Percentiles rank a stretch among this genome's conserved stretches.
phyloP scores from a whole-genome alignment of 1,140 invertebrate genomes.

The Akabosia matsudoensis region DNA sequence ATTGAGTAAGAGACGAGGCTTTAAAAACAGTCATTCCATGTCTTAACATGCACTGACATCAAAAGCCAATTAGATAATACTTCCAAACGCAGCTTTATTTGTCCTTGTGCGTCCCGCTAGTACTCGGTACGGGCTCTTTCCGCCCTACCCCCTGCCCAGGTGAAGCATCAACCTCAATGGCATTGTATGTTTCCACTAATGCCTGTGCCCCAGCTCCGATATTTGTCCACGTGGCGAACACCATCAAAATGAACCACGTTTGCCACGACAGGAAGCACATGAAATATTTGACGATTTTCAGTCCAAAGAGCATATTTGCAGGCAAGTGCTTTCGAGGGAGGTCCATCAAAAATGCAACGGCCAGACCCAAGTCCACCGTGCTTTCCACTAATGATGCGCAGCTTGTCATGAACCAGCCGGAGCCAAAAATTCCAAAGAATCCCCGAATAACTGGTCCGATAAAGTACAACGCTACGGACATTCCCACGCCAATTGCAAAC shows the following conservation, averaged over 20 bases:
- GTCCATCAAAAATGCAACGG: conserved; percentile 32
- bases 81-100: not conserved
- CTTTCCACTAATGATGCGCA: conserved; percentile 3
- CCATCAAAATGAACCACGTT: conserved; percentile 43
- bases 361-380: conserved; percentile 10
- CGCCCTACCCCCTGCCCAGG: not conserved
- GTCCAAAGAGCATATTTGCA: conserved; percentile 38
- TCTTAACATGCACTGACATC: no score
- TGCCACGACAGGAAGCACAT: conserved; percentile 37
- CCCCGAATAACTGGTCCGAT: conserved; percentile 22
- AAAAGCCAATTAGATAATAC: no score
- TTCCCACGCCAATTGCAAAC: conserved; percentile 30
- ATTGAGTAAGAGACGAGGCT: no score
- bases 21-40: no score
- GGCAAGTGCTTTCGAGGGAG: conserved; percentile 35
- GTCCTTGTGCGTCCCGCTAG: not conserved
- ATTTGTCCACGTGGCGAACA: conserved; percentile 36
- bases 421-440: conserved; percentile 35
- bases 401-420: conserved; percentile 28
- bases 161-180: not conserved
- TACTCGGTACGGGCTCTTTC: not conserved
- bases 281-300: conserved; percentile 40
- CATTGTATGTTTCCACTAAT: conserved; percentile 21
- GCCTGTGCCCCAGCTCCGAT: conserved; percentile 29
- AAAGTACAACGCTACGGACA: conserved; percentile 27